These are phyloP conservation scores for Nephrocerus scutellatus DNA, from an alignment of 2,888 invertebrate genomes.

Conservation along the genomic window DNA sequence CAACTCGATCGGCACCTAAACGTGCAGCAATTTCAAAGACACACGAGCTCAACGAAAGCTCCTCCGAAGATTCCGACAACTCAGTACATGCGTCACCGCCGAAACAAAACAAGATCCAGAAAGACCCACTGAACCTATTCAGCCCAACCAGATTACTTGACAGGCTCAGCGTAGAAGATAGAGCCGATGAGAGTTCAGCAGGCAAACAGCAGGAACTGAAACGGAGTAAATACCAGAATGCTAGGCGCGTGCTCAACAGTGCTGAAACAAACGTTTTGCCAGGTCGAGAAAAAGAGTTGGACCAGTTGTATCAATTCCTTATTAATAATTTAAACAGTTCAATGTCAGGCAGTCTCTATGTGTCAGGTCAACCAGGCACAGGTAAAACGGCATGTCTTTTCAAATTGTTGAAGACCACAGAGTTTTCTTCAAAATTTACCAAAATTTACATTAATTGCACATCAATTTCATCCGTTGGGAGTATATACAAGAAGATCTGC, in stretches of 20 bases:
- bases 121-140: conserved; percentile 28
- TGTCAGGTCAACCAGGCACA: conserved; percentile 96
- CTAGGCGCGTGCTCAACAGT: conserved; percentile 42
- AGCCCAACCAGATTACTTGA: conserved; percentile 41
- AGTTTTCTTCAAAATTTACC: conserved; percentile 49
- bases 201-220: too few relatives aligned
- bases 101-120: conserved; percentile 31
- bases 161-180: conserved; percentile 41
- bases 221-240: conserved; percentile 44
- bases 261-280: conserved; percentile 53
- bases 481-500: conserved; percentile 72
- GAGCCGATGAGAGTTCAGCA: too few relatives aligned
- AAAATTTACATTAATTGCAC: conserved; percentile 77
- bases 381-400: conserved; percentile 86
- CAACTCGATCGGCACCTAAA: conserved; percentile 20
- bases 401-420: conserved; percentile 60
- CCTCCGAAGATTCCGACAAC: conserved; percentile 12
- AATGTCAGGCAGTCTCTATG: conserved; percentile 76
- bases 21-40: conserved; percentile 8
- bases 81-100: conserved; percentile 36
- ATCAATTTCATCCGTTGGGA: conserved; percentile 71
- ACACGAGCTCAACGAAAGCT: conserved; percentile 17
- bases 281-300: conserved; percentile 74
- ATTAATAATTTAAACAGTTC: conserved; percentile 56
- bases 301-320: conserved; percentile 63